Evolutionary conservation across 2,888 invertebrate genomes (phyloP), one percentile per base, ranked within the genome.

Genomic region (Drosophila hamatofila): DNA sequence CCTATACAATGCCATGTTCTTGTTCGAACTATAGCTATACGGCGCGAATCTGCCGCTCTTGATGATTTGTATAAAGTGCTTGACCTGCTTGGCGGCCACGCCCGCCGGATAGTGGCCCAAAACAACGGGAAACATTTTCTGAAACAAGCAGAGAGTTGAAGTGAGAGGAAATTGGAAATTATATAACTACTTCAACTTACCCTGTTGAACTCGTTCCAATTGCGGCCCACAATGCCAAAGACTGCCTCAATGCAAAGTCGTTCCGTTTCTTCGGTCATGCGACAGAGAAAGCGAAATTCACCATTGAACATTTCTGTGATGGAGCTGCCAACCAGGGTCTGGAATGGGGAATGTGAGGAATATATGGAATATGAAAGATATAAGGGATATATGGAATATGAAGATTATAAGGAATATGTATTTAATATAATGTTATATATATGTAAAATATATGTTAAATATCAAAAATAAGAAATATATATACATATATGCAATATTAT

Each of bases 41-140:
- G 94, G 94, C 14, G 94, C 93, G 85, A 93, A 93, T 56, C 91
- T 77, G 12, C 84, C 92, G 2, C 87, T 91, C 48, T 92, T 92
- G 16, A 94, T 91, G 7, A 93, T 92, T 91, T 95, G 95, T 46
- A 93, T 94, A 80, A 93, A 95, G 89, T 95, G 95, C 49, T 94
- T 91, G 1, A 95, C 90, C 81, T 95, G 95, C 79, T 93, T 93
- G n/a, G 93, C 93, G 0, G 95, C 94, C 6, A 94, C 93, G 2
- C 95, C 95, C 1, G 95, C 94, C 0, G 96, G 96, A 70, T 94
- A 93, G 73, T 96, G 95, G 0, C 94, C 94, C 39, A 95, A 90
- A 64, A 96, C 94, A 0, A 95, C 94, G 0, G 96, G 95, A 64
- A 96, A 90, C 88, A 96, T 93, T 39, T 94, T 93, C 92, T 96